These are phyloP conservation scores for Drosophila subquinaria DNA, from an alignment of 2,888 invertebrate genomes.

Conservation along the genomic window DNA sequence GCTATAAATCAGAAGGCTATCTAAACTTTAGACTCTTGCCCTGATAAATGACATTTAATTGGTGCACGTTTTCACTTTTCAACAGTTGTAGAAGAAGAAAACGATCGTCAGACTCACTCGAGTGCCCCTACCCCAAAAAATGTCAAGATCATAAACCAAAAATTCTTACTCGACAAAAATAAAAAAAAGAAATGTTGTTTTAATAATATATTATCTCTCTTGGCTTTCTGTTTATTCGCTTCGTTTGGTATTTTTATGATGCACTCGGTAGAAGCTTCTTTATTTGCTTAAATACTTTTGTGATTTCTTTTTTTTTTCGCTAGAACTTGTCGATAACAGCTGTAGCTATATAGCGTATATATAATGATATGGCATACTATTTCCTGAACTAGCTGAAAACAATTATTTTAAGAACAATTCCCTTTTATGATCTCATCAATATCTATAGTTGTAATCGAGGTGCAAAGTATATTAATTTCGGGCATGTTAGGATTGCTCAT, in stretches of 20 bases:
- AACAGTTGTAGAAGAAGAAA: slow-evolving; percentile 1
- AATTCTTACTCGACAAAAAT: slow-evolving; percentile 13
- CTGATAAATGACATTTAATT: slow-evolving; percentile 82
- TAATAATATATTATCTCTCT: slow-evolving; percentile 33
- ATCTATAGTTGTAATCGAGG: slow-evolving; percentile 11
- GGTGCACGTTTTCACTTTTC: slow-evolving; percentile 71
- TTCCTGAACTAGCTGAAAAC: slow-evolving; percentile 12
- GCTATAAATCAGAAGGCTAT: slow-evolving; percentile 83
- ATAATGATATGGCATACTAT: slow-evolving; percentile 32
- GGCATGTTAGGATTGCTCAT: slow-evolving; percentile 19
- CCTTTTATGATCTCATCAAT: slow-evolving; percentile 16
- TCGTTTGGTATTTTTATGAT: slow-evolving; percentile 39
- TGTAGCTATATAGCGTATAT: slow-evolving; percentile 36
- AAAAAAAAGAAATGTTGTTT: neutral
- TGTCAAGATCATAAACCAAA: slow-evolving; percentile 39
- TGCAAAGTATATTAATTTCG: slow-evolving; percentile 27
- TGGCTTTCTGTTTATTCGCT: slow-evolving; percentile 3
- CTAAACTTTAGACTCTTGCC: slow-evolving; percentile 78
- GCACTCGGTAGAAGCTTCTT: slow-evolving; percentile 60
- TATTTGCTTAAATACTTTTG: slow-evolving; percentile 64
- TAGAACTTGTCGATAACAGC: slow-evolving; percentile 38
- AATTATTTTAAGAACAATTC: slow-evolving; percentile 21
- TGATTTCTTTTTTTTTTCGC: slow-evolving; percentile 55
- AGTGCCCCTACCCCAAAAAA: slow-evolving; percentile 1
- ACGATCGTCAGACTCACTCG: slow-evolving; percentile 8